Base-by-base conservation (phyloP, 2,888 invertebrate genomes). In the Dasysyrphus tricinctus region DNA sequence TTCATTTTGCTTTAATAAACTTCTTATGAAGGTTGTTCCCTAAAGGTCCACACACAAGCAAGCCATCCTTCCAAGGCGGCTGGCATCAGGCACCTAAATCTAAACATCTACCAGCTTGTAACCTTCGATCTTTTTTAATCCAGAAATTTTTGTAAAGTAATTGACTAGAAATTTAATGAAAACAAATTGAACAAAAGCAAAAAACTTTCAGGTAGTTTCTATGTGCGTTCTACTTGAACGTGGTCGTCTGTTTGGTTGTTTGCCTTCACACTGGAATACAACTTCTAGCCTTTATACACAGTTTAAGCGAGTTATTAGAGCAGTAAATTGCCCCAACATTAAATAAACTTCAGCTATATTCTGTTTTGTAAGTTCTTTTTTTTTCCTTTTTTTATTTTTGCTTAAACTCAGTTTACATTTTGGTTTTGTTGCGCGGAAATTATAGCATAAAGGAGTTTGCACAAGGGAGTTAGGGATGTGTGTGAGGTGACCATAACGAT, bases 281-380 rank as follows among this genome's bases (percentile, higher is more conserved):
- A 69, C 77, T 77, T 77, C 42, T 51, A 69, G 69, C 77, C 77
- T 63, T 69, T 81, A 29, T 63, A 39, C 14, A 77, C 14, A 77
- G 80, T 61, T 74, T 78, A 70, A 85, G 49, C 69, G 61, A 56
- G 37, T 85, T 81, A 85, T 74, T 85, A 74, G 85, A 69, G 81
- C 85, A 42, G 81, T 81, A 85, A 85, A 85, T 85, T 77, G 69
- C 80, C 70, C 54, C 42, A 74, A 63, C 85, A 70, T 70, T 81
- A 63, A 63, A 77, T 77, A 57, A 74, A 73, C 77, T 32, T 56
- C 56, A 59, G 72, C 47, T 44, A 32, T 39, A 47, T 56, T 59
- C 73, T 56, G 29, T 54, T 65, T 47, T 44, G 39, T 39, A 56
- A 47, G 42, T 81, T 59, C 19, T 39, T 65, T 39, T 65, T 29